Evolutionary conservation across 2,113 vertebrate genomes (phyloP).

Genomic region (Caretta caretta): DNA sequence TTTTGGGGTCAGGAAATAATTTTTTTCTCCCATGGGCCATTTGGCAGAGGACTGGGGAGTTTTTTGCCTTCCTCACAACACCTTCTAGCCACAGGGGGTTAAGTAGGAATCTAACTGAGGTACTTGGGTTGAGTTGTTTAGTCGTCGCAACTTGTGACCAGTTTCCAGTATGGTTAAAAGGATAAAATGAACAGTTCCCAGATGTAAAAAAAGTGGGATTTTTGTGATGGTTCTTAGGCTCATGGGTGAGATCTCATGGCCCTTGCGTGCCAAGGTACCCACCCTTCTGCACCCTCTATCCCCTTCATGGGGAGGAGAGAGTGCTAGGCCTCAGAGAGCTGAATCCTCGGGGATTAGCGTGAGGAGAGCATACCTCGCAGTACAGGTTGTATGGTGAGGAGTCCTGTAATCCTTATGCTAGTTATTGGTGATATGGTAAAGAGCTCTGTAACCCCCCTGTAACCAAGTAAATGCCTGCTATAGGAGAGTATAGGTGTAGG

Average conservation of each 20-base stretch:
- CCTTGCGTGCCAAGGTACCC: background rate
- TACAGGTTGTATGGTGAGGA: too few relatives aligned
- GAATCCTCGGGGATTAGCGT: too few relatives aligned
- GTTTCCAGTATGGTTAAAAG: background rate
- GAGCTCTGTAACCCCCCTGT: too few relatives aligned
- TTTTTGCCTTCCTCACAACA: background rate
- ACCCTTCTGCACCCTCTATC: background rate
- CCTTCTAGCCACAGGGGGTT: background rate
- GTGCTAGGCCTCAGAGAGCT: background rate
- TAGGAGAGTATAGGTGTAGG: too few relatives aligned
- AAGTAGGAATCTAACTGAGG: background rate
- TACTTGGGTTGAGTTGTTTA: background rate
- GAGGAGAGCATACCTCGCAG: too few relatives aligned
- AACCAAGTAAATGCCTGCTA: too few relatives aligned
- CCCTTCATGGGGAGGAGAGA: background rate
- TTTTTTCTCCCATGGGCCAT: background rate
- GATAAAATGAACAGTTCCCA: background rate
- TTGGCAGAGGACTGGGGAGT: background rate
- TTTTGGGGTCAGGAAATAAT: background rate
- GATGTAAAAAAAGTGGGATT: background rate
- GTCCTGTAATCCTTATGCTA: too few relatives aligned
- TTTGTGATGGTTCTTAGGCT: background rate
- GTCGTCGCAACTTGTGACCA: background rate
- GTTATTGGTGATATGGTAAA: too few relatives aligned
- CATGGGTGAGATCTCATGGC: background rate